phyloP scores from a whole-genome alignment of 2,113 vertebrate species.

The Kryptolebias marmoratus region DNA sequence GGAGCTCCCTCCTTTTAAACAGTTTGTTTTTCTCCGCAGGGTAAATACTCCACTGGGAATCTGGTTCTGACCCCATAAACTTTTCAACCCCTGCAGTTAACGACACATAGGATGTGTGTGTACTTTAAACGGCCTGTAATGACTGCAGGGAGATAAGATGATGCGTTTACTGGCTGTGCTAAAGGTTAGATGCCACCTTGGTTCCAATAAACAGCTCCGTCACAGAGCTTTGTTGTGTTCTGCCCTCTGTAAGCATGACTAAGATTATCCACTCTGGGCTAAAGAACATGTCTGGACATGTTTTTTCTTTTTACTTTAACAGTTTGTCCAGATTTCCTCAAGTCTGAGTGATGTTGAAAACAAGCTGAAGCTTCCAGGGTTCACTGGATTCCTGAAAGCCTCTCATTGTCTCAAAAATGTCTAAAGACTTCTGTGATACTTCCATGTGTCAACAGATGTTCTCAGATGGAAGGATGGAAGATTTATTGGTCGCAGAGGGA shows the following conservation, averaged over 20 bases:
- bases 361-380: neutral
- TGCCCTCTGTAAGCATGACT: constrained; percentile 44
- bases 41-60: constrained; percentile 8
- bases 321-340: constrained; percentile 39
- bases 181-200: constrained; percentile 52
- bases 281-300: constrained; percentile 63
- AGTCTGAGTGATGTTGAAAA: constrained; percentile 21
- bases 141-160: constrained; percentile 50
- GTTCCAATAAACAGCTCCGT: constrained; percentile 32
- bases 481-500: too few relatives aligned
- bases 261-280: constrained; percentile 38
- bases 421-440: constrained; percentile 16
- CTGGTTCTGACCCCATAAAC: constrained; percentile 46
- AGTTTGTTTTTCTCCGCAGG: neutral
- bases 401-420: constrained; percentile 9
- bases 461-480: too few relatives aligned
- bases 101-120: constrained; percentile 26
- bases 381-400: constrained; percentile 25
- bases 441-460: constrained; percentile 14
- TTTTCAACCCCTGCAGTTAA: constrained; percentile 17
- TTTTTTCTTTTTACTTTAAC: constrained; percentile 43
- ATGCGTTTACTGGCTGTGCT: constrained; percentile 50
- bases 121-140: constrained; percentile 61
- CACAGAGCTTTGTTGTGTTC: constrained; percentile 43
- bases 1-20: constrained; percentile 1